Percentiles rank a stretch among this genome's conserved stretches.
Evolutionary conservation across 1,140 invertebrate species (phyloP).

Genomic region (Sycobia sp.): DNA sequence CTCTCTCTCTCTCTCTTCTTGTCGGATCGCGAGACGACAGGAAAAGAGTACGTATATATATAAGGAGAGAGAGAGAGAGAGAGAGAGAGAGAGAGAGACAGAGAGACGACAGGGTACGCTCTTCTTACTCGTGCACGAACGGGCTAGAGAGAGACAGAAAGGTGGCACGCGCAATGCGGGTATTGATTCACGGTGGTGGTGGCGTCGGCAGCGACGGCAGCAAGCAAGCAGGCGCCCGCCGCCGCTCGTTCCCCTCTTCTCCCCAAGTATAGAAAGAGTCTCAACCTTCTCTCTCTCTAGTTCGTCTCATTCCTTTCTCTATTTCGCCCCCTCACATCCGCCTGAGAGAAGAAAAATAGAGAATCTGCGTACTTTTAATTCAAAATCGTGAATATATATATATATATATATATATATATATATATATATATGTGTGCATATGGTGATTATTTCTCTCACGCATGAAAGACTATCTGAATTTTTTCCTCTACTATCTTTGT

Average conservation of each 20-base stretch:
- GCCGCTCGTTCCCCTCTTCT: no score
- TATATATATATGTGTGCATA: no score
- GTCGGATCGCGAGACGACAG: no score
- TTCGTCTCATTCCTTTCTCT: not conserved
- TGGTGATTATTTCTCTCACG: no score
- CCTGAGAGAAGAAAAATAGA: no score
- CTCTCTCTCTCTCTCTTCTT: no score
- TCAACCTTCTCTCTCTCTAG: slow-evolving; percentile 8
- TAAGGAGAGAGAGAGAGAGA: slow-evolving; percentile 5
- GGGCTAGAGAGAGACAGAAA: slow-evolving; percentile 46
- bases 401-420: no score
- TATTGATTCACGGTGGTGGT: slow-evolving; percentile 61
- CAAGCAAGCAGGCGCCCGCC: not conserved
- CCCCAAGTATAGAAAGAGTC: slow-evolving; percentile 22
- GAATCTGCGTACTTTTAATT: no score
- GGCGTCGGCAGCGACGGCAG: slow-evolving; percentile 49
- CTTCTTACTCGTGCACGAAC: slow-evolving; percentile 29
- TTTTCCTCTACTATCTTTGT: no score
- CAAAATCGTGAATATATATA: no score
- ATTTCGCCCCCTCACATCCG: not conserved
- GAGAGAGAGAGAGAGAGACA: slow-evolving; percentile 6
- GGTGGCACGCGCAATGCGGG: slow-evolving; percentile 62
- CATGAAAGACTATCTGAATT: no score
- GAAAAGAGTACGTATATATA: not conserved
- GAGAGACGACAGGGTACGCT: not conserved